phyloP scores from a whole-genome alignment of 2,797 vertebrate genomes.

The Falco naumanni region DNA sequence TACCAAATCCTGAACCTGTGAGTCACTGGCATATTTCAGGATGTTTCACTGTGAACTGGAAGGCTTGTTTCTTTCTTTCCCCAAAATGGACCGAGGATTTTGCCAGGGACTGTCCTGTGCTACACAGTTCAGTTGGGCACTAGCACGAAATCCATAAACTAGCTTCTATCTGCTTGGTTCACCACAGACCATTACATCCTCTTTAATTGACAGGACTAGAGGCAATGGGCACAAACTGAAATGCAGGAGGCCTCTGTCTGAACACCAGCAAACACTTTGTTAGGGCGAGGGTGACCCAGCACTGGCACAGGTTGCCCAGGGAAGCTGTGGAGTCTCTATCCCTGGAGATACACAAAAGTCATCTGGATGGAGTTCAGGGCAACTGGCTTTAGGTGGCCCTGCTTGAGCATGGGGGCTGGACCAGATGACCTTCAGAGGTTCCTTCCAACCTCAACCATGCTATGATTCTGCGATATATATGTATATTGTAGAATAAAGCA shows the following conservation, averaged over 20 bases:
- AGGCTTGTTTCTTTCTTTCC: background rate
- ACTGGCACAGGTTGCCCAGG: too few relatives aligned
- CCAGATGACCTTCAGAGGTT: background rate
- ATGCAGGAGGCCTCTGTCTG: background rate
- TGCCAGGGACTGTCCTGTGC: background rate
- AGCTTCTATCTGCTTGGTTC: background rate
- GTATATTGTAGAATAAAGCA: background rate
- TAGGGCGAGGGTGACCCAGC: too few relatives aligned
- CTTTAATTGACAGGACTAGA: background rate
- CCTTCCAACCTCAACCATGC: background rate
- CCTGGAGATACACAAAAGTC: too few relatives aligned
- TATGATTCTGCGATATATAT: background rate
- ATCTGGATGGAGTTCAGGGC: too few relatives aligned
- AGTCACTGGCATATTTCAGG: background rate
- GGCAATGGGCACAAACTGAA: background rate
- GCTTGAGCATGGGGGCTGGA: too few relatives aligned
- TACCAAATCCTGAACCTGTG: background rate
- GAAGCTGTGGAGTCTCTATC: too few relatives aligned
- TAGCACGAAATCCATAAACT: background rate
- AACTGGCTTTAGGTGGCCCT: too few relatives aligned
- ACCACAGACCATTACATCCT: background rate
- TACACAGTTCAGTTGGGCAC: background rate
- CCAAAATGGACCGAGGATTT: background rate
- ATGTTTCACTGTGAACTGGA: background rate
- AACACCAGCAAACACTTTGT: too few relatives aligned